Evolutionary conservation across 1,140 invertebrate genomes (phyloP).

Genomic region (Anoplophora glabripennis): DNA sequence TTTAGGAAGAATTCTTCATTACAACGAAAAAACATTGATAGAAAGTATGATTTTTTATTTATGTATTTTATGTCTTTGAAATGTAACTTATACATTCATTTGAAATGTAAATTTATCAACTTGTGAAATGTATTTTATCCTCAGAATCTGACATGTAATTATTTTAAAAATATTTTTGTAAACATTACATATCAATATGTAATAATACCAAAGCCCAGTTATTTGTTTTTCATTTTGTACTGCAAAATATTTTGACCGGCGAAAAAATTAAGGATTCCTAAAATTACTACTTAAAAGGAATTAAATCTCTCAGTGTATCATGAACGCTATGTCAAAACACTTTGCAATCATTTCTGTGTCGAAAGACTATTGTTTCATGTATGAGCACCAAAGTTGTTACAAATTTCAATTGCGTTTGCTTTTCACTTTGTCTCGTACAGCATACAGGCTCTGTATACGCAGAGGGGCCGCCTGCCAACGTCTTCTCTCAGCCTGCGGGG

Average conservation of each 20-base stretch:
- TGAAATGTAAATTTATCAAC: slow-evolving; percentile 25
- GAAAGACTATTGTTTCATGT: slow-evolving; percentile 21
- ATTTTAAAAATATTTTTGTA: slow-evolving; percentile 37
- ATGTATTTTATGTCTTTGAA: slow-evolving; percentile 20
- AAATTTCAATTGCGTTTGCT: slow-evolving; percentile 51
- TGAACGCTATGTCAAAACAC: slow-evolving; percentile 30
- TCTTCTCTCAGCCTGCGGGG: slow-evolving; percentile 48
- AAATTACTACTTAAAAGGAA: neutral
- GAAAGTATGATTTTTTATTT: slow-evolving; percentile 25
- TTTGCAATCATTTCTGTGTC: slow-evolving; percentile 31
- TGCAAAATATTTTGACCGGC: slow-evolving; percentile 44
- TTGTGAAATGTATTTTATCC: slow-evolving; percentile 35
- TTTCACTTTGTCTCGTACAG: slow-evolving; percentile 51
- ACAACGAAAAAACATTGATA: slow-evolving; percentile 27
- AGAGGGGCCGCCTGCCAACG: slow-evolving; percentile 52
- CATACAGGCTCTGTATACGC: slow-evolving; percentile 50
- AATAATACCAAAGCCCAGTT: slow-evolving; percentile 28
- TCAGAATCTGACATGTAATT: slow-evolving; percentile 39
- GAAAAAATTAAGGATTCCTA: neutral
- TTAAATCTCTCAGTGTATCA: neutral
- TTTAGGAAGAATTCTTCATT: slow-evolving; percentile 41
- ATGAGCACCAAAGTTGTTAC: slow-evolving; percentile 39
- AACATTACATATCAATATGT: slow-evolving; percentile 29
- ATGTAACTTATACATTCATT: slow-evolving; percentile 24
- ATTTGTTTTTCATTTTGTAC: slow-evolving; percentile 34